These are phyloP conservation scores for Sebastes glaucus DNA, from an alignment of 2,797 vertebrate species.

Conservation along the genomic window DNA sequence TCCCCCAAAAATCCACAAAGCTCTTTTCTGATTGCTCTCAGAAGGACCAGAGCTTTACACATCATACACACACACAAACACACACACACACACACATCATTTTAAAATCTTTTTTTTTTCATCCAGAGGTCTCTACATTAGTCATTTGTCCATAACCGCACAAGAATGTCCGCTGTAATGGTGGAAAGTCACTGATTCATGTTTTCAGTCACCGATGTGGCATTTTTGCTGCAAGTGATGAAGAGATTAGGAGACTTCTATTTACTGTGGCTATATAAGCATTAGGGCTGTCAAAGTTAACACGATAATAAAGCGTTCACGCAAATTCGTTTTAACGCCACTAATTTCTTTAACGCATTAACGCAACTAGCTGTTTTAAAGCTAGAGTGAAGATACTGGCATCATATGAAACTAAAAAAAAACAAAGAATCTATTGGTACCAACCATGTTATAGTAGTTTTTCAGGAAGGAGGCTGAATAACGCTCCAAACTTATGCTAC, in stretches of 20 bases:
- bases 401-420: no score
- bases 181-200: conserved; percentile 48
- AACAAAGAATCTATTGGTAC: no score
- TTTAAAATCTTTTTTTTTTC: conserved; percentile 8
- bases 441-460: no score
- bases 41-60: conserved; percentile 7
- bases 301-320: no score
- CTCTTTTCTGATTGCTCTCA: conserved; percentile 53
- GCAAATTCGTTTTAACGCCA: accelerated
- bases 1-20: conserved; percentile 59
- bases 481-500: no score
- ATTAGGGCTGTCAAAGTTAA: no score
- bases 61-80: not conserved
- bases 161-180: conserved; percentile 41
- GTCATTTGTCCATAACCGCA: conserved; percentile 42
- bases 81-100: not conserved
- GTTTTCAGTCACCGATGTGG: conserved; percentile 31
- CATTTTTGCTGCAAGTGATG: conserved; percentile 11
- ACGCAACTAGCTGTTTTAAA: no score
- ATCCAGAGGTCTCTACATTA: conserved; percentile 26
- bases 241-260: not conserved
- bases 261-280: not conserved
- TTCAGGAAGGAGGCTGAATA: no score
- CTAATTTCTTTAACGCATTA: no score
- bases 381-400: no score